Conservation (phyloP, 1,140 invertebrate genomes). For the Geopemphigus sp. region DNA sequence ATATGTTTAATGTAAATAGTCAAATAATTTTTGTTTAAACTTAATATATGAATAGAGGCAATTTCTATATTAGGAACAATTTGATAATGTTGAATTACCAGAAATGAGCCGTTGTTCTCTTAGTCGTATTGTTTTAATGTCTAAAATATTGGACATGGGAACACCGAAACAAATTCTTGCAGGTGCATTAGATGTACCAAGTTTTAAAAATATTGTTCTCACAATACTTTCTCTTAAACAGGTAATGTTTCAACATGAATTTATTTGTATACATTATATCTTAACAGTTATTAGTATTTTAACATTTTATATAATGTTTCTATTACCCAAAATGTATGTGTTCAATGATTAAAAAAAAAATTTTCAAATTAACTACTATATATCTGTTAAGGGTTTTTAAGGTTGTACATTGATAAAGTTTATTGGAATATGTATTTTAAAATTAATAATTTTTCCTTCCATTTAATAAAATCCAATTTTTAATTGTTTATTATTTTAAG, state of each 20-base stretch:
- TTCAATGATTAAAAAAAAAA: too few species aligned
- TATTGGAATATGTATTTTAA: too few species aligned
- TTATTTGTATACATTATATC: conserved; percentile 6
- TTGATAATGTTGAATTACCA: conserved; percentile 56
- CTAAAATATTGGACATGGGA: conserved; percentile 83
- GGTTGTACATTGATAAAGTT: too few species aligned
- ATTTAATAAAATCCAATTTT: too few species aligned
- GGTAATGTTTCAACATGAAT: conserved; percentile 56
- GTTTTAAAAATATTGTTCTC: conserved; percentile 73
- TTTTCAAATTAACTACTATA: too few species aligned
- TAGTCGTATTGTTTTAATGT: conserved; percentile 76
- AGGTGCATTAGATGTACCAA: conserved; percentile 82
- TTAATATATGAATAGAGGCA: background rate
- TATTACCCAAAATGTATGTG: too few species aligned
- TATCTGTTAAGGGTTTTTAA: too few species aligned
- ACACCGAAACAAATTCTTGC: conserved; percentile 78
- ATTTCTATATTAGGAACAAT: conserved; percentile 4
- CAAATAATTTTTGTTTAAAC: background rate
- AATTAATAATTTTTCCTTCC: too few species aligned
- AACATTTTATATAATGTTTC: too few species aligned
- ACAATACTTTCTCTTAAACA: conserved; percentile 86
- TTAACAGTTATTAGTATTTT: too few species aligned
- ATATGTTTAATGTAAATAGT: conserved; percentile 68
- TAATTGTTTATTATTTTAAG: too few species aligned
- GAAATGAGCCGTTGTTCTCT: conserved; percentile 81